Evolutionary conservation across 2,888 invertebrate species (phyloP).

Genomic region (Dexiosoma caninum): DNA sequence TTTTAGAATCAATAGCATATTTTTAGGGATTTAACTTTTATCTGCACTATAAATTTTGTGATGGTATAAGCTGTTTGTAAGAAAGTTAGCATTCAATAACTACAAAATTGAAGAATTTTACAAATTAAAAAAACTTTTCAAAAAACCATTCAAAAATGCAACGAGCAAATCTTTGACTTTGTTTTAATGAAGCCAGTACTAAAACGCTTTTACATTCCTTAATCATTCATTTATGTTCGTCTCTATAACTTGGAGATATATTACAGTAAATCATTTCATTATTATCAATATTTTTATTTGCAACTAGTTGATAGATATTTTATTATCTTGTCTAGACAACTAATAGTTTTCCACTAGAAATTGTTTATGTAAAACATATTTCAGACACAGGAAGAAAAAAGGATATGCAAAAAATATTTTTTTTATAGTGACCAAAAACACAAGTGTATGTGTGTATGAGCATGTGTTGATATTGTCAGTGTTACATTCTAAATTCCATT

Average conservation of each 20-base stretch:
- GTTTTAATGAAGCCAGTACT: background rate
- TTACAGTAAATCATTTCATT: conserved; percentile 39
- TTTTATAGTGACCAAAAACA: conserved; percentile 14
- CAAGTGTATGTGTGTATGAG: too few relatives aligned
- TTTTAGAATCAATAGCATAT: too few relatives aligned
- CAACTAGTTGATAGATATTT: conserved; percentile 41
- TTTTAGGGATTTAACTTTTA: too few relatives aligned
- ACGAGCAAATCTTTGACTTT: background rate
- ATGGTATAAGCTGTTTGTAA: too few relatives aligned
- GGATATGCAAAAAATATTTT: too few relatives aligned
- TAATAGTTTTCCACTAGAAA: conserved; percentile 47
- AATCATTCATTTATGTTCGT: background rate
- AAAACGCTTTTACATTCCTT: background rate
- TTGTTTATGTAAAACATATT: conserved; percentile 50
- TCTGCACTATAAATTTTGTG: too few relatives aligned
- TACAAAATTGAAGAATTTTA: too few relatives aligned
- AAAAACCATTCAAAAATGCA: too few relatives aligned
- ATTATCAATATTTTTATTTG: background rate
- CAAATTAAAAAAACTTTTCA: too few relatives aligned
- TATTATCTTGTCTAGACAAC: conserved; percentile 62
- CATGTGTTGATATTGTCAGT: conserved; percentile 24
- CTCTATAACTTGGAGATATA: background rate
- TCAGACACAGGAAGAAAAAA: background rate
- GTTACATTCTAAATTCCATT: background rate
- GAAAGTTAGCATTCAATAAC: too few relatives aligned